These are phyloP conservation scores for Aphidius colemani DNA, from an alignment of 2,888 invertebrate genomes.

Conservation along the genomic window DNA sequence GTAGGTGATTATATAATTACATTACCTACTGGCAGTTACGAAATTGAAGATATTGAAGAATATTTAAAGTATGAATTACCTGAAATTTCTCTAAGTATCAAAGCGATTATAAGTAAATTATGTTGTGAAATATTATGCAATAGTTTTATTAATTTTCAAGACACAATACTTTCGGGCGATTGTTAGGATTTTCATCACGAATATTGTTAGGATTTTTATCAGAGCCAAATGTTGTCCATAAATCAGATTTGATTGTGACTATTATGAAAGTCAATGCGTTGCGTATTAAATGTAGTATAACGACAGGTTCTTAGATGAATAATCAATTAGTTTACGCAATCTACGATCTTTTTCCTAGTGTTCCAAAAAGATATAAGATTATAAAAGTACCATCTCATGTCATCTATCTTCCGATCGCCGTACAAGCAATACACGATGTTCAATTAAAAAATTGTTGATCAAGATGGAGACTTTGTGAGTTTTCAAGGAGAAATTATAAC, in stretches of 20 bases:
- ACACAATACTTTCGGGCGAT: background rate
- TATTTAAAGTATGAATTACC: background rate
- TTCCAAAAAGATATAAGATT: too few species aligned
- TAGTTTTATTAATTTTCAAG: background rate
- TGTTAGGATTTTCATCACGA: background rate
- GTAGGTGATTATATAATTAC: slow-evolving; percentile 29
- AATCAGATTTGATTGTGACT: slow-evolving; percentile 33
- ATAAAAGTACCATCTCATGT: slow-evolving; percentile 34
- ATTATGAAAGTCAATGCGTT: slow-evolving; percentile 35
- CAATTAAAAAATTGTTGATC: slow-evolving; percentile 36
- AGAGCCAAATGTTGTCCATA: slow-evolving; percentile 25
- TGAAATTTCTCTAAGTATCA: background rate
- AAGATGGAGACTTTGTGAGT: slow-evolving; percentile 34
- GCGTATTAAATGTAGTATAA: too few species aligned
- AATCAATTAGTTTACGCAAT: too few species aligned
- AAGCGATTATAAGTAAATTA: too few species aligned
- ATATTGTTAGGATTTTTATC: too few species aligned
- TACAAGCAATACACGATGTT: slow-evolving; percentile 30
- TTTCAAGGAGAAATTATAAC: slow-evolving; percentile 38
- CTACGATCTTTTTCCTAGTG: too few species aligned
- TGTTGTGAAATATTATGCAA: too few species aligned
- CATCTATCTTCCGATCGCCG: slow-evolving; percentile 33
- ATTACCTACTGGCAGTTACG: slow-evolving; percentile 44
- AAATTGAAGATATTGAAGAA: slow-evolving; percentile 42
- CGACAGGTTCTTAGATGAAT: too few species aligned